Evolutionary conservation across 2,797 vertebrate species (phyloP).

Genomic region (Sus cebifrons): DNA sequence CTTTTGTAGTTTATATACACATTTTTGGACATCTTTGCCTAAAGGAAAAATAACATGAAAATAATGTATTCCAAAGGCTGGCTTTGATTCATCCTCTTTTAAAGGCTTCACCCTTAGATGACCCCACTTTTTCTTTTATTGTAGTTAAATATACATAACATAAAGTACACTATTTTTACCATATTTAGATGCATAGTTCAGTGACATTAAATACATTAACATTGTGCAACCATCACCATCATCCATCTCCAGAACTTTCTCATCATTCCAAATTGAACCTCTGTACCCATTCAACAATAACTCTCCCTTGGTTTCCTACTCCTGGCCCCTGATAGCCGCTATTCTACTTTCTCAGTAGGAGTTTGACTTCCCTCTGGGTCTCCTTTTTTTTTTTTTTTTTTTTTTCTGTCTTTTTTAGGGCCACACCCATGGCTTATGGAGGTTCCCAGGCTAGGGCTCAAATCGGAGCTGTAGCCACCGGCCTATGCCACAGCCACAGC

Average conservation of each 20-base stretch:
- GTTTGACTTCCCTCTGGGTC: not conserved
- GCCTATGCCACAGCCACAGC: too few species aligned
- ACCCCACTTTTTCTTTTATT: not conserved
- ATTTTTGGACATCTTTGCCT: not conserved
- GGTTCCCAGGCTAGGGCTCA: too few species aligned
- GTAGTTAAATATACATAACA: not conserved
- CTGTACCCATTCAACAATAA: not conserved
- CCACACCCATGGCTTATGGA: too few species aligned
- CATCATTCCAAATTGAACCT: not conserved
- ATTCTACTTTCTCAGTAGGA: not conserved
- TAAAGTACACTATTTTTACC: not conserved
- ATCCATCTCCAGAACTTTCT: not conserved
- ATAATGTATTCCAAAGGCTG: not conserved
- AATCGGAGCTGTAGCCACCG: too few species aligned
- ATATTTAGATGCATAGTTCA: not conserved
- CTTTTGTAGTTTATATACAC: not conserved
- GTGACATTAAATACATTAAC: not conserved
- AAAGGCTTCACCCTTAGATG: not conserved
- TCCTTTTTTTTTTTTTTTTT: too few species aligned
- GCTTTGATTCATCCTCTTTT: not conserved
- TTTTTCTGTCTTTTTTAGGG: too few species aligned
- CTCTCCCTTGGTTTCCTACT: not conserved
- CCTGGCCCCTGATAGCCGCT: not conserved
- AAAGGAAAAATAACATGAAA: not conserved
- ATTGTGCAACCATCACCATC: not conserved